These are phyloP conservation scores for Lordiphosa clarofinis DNA, from an alignment of 1,140 invertebrate genomes.

Conservation along the genomic window DNA sequence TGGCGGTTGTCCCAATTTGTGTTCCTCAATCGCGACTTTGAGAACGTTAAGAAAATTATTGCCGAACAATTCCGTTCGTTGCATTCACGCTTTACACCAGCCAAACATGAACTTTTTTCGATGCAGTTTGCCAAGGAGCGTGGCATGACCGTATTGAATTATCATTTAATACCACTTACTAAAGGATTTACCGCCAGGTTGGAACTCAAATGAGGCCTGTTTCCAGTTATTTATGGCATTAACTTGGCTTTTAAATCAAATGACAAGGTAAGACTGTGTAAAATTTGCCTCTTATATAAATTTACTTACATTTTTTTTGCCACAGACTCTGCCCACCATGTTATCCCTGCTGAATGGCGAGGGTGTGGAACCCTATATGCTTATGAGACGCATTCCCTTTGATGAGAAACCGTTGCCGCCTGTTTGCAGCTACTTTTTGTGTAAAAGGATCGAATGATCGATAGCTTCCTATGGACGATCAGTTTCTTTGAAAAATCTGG, in stretches of 20 bases:
- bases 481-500: slow-evolving; percentile 90
- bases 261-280: slow-evolving; percentile 66
- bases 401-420: slow-evolving; percentile 86
- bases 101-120: slow-evolving; percentile 93
- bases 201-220: slow-evolving; percentile 86
- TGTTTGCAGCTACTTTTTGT: slow-evolving; percentile 87
- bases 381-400: slow-evolving; percentile 91
- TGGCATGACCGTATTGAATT: slow-evolving; percentile 90
- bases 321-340: slow-evolving; percentile 86
- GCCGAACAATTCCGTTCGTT: too few species aligned
- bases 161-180: slow-evolving; percentile 95
- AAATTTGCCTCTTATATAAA: too few species aligned
- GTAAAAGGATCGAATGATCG: slow-evolving; percentile 88
- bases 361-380: slow-evolving; percentile 87
- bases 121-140: slow-evolving; percentile 93
- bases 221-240: slow-evolving; percentile 92
- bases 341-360: slow-evolving; percentile 90
- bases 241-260: slow-evolving; percentile 88
- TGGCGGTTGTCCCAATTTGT: too few species aligned
- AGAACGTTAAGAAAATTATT: too few species aligned
- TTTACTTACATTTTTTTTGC: background rate
- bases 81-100: slow-evolving; percentile 92
- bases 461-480: slow-evolving; percentile 90
- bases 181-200: slow-evolving; percentile 92
- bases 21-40: too few species aligned